phyloP scores from a whole-genome alignment of 2,888 invertebrate genomes.

The Nasonia oneida region DNA sequence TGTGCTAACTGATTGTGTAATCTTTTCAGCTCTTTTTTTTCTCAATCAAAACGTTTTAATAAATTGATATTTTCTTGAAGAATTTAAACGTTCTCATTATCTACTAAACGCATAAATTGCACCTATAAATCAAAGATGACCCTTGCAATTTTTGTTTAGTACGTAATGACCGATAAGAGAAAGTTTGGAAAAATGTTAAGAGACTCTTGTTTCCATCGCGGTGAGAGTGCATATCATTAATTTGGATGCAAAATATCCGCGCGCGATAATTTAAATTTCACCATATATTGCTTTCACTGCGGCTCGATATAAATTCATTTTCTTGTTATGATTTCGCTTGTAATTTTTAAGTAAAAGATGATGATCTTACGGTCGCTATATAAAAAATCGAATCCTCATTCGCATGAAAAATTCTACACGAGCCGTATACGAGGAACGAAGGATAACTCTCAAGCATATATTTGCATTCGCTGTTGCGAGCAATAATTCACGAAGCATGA shows the following conservation, averaged over 20 bases:
- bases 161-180: slow-evolving; percentile 25
- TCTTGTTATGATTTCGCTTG: neutral
- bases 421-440: neutral
- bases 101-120: too few species aligned
- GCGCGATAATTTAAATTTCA: neutral
- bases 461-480: neutral
- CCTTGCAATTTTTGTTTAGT: neutral
- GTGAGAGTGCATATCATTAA: slow-evolving; percentile 17
- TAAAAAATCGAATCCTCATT: neutral
- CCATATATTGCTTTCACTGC: slow-evolving; percentile 21
- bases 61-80: too few species aligned
- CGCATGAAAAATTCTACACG: neutral
- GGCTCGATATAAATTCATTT: neutral
- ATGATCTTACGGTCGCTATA: neutral
- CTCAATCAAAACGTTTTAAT: too few species aligned
- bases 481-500: neutral
- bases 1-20: slow-evolving; percentile 6
- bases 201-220: slow-evolving; percentile 18
- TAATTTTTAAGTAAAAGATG: neutral
- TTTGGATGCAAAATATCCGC: slow-evolving; percentile 10
- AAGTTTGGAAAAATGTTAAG: slow-evolving; percentile 27
- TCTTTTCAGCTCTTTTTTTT: slow-evolving; percentile 5
- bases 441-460: neutral
- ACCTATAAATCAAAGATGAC: neutral
- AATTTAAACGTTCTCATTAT: too few species aligned